Percentiles rank a stretch among this genome's conserved stretches.
phyloP scores from a whole-genome alignment of 2,113 vertebrate species.

The Lepidothrix coronata region DNA sequence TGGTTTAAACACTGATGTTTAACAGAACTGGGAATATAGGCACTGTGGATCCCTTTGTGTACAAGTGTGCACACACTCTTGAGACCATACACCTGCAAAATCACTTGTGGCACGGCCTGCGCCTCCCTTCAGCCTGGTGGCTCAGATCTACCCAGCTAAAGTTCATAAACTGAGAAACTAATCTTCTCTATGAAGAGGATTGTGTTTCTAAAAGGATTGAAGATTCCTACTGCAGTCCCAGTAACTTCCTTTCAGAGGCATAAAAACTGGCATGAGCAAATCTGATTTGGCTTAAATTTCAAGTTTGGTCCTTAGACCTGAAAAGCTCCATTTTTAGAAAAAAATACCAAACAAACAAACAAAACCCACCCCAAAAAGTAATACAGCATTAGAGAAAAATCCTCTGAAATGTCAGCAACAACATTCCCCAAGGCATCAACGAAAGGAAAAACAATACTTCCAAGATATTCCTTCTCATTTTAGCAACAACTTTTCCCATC shows the following conservation, averaged over 20 bases:
- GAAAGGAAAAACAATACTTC: background rate
- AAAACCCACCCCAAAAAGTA: background rate
- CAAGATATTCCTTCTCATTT: background rate
- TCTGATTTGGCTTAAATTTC: background rate
- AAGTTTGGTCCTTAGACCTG: background rate
- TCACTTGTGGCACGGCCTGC: accelerated
- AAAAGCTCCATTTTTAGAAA: background rate
- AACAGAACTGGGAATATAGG: background rate
- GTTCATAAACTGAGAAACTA: background rate
- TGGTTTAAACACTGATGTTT: background rate
- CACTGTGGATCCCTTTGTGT: background rate
- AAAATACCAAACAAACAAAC: background rate
- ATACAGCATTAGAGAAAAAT: background rate
- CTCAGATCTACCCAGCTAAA: background rate
- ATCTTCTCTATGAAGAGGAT: background rate
- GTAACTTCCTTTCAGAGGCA: background rate
- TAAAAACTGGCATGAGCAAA: background rate
- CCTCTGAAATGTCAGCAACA: background rate
- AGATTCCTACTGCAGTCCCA: background rate
- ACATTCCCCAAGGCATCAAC: background rate
- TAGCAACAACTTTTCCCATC: background rate
- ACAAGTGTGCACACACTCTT: background rate
- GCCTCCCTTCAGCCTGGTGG: background rate
- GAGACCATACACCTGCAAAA: background rate
- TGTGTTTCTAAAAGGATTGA: accelerated